Percentiles rank a stretch among this genome's conserved stretches.
Evolutionary conservation across 2,797 vertebrate species (phyloP).

Genomic region (Peromyscus attwateri): DNA sequence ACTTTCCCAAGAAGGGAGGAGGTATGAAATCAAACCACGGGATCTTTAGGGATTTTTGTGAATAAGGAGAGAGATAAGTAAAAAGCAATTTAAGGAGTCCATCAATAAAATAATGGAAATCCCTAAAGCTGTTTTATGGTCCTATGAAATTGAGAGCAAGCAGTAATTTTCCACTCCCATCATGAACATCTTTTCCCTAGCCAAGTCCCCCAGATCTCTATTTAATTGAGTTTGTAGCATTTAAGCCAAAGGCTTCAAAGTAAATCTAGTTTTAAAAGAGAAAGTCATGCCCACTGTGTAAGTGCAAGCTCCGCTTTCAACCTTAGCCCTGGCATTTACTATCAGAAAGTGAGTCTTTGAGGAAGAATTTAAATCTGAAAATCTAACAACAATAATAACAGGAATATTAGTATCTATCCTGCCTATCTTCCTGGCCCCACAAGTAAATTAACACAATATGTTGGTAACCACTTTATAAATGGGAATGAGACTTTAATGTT

Average conservation of each 20-base stretch:
- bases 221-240: constrained; percentile 54
- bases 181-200: background rate
- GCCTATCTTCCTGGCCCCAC: background rate
- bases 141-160: constrained; percentile 35
- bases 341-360: background rate
- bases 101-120: background rate
- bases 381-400: background rate
- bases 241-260: constrained; percentile 43
- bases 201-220: background rate
- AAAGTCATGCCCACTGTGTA: background rate
- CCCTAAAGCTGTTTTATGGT: background rate
- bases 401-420: background rate
- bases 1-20: background rate
- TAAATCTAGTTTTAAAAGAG: constrained; percentile 57
- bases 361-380: background rate
- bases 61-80: background rate
- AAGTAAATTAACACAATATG: background rate
- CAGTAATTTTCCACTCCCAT: background rate
- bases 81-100: background rate
- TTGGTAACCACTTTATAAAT: background rate
- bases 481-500: background rate
- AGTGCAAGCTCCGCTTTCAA: constrained; percentile 14
- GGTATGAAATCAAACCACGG: background rate
- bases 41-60: background rate
- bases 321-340: background rate